Percentiles rank a stretch among this genome's conserved stretches.
phyloP scores from a whole-genome alignment of 2,113 vertebrate genomes.

The Neopipo cinnamomea region DNA sequence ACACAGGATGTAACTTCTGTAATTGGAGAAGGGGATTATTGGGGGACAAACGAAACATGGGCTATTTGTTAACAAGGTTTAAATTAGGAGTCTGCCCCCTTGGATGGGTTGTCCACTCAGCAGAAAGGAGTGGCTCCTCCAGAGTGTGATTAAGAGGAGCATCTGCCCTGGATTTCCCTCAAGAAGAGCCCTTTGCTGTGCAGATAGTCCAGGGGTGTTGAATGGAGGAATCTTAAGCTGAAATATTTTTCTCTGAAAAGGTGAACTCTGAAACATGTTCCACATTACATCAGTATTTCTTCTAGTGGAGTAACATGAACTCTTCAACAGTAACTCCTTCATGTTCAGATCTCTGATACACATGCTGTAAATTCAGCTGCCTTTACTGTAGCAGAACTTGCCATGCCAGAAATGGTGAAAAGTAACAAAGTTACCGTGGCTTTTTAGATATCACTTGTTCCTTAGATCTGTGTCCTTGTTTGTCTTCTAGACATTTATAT shows the following conservation, averaged over 20 bases:
- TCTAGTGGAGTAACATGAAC: not conserved
- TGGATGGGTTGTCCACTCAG: not conserved
- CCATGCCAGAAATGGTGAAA: not conserved
- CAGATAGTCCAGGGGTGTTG: not conserved
- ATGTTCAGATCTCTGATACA: not conserved
- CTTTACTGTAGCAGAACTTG: not conserved
- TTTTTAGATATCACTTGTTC: not conserved
- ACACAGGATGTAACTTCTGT: not conserved
- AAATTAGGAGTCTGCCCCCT: not conserved
- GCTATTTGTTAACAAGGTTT: not conserved
- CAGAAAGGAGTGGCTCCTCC: not conserved
- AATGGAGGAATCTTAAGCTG: not conserved
- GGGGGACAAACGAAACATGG: not conserved
- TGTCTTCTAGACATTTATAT: slow-evolving; percentile 90
- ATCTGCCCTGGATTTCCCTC: not conserved
- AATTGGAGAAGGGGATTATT: not conserved
- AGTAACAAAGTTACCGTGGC: not conserved
- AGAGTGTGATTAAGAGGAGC: not conserved
- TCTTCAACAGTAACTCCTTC: not conserved
- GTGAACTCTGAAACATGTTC: not conserved
- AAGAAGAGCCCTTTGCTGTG: not conserved
- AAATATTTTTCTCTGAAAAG: not conserved
- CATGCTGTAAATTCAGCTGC: not conserved
- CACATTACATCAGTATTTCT: not conserved
- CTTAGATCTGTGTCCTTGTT: rapidly evolving